These are phyloP conservation scores for Psettodes erumei DNA, from an alignment of 2,113 vertebrate species.

Conservation along the genomic window DNA sequence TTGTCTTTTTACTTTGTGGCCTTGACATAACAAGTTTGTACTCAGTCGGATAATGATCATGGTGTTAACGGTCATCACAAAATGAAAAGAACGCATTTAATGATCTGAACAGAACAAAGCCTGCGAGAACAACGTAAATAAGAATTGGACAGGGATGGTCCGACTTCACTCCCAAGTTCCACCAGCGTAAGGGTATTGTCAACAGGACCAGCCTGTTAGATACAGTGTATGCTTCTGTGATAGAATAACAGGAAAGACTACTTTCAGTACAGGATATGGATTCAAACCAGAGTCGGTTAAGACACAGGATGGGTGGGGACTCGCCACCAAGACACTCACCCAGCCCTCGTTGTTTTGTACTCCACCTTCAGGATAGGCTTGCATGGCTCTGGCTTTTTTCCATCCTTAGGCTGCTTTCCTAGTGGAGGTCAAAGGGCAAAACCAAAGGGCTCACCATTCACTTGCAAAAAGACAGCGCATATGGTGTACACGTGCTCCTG, in stretches of 20 bases:
- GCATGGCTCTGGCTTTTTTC: constrained; percentile 98
- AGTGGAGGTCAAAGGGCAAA: constrained; percentile 35
- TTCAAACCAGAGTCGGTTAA: constrained; percentile 25
- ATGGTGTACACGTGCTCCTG: neutral
- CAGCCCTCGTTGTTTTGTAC: constrained; percentile 95
- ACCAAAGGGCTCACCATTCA: neutral
- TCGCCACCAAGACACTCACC: constrained; percentile 83
- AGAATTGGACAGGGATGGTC: neutral
- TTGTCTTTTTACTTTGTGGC: constrained; percentile 29
- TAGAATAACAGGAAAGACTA: constrained; percentile 72
- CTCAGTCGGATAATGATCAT: neutral
- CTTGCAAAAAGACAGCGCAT: neutral
- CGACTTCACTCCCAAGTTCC: constrained; percentile 1
- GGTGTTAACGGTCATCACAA: neutral
- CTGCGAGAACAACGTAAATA: neutral
- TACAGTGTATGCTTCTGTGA: constrained; percentile 2
- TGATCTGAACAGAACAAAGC: neutral
- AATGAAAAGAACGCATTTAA: neutral
- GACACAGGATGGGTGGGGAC: constrained; percentile 64
- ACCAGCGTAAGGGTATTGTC: neutral
- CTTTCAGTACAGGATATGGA: constrained; percentile 58
- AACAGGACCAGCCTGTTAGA: constrained; percentile 15
- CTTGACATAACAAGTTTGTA: constrained; percentile 19
- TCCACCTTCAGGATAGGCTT: constrained; percentile 99
- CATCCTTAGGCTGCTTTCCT: constrained; percentile 98